These are phyloP conservation scores for Euwallacea similis DNA, from an alignment of 1,140 invertebrate species.

Conservation along the genomic window DNA sequence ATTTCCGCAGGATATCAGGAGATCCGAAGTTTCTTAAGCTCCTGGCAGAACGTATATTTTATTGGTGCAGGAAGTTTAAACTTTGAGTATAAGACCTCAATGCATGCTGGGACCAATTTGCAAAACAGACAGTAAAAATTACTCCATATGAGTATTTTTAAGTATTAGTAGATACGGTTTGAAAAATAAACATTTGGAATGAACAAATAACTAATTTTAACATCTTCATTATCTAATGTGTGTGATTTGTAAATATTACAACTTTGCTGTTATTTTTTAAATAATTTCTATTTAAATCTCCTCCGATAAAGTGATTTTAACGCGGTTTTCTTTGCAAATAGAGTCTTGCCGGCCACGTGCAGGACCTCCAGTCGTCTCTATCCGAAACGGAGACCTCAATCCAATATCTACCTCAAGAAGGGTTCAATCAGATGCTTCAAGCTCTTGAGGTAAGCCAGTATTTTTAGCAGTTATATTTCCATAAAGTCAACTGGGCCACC, in stretches of 20 bases:
- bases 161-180: no score
- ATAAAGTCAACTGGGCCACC: neutral
- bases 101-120: no score
- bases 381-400: conserved; percentile 66
- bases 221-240: no score
- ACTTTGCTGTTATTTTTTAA: neutral
- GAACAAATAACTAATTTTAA: neutral
- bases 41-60: no score
- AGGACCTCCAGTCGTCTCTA: conserved; percentile 65
- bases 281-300: neutral
- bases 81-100: no score
- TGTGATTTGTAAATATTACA: neutral
- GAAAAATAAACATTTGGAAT: neutral
- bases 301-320: neutral
- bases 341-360: conserved; percentile 69
- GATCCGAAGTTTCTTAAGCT: no score
- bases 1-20: no score
- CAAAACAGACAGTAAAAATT: no score
- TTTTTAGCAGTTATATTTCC: no score
- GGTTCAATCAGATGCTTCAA: conserved; percentile 67
- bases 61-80: no score
- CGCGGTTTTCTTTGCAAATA: conserved; percentile 44
- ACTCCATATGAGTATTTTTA: no score
- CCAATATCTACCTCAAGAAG: conserved; percentile 67
- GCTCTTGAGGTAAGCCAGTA: conserved; percentile 66